A percentile compares a stretch with the other conserved stretches of the same genome.
Evolutionary conservation across 2,797 vertebrate species (phyloP).

Genomic region (Chelon auratus): DNA sequence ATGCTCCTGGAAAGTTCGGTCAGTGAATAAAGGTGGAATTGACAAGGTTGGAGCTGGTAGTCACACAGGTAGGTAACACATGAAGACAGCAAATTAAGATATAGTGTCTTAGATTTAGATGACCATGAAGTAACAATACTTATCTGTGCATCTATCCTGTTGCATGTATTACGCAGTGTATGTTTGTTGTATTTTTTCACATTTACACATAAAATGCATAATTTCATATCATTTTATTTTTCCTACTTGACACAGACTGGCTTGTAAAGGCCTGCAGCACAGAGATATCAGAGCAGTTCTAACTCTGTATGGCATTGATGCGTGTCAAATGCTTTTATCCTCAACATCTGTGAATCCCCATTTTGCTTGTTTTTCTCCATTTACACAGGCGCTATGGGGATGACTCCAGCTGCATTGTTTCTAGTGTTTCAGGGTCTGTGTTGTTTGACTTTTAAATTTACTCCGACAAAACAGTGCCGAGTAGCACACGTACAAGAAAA

Average conservation of each 20-base stretch:
- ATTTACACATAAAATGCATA: too few species aligned
- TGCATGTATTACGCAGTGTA: too few species aligned
- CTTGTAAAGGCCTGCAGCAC: background rate
- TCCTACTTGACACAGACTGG: background rate
- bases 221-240: too few species aligned
- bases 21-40: too few species aligned
- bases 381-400: background rate
- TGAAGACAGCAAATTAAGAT: too few species aligned
- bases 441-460: slow-evolving; percentile 6
- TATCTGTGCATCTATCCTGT: too few species aligned
- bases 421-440: background rate
- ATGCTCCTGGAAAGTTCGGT: too few species aligned
- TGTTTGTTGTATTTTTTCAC: too few species aligned
- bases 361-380: slow-evolving; percentile 2
- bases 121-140: too few species aligned
- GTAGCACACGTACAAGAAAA: slow-evolving; percentile 18
- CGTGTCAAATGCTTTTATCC: background rate
- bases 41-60: too few species aligned
- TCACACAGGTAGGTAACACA: too few species aligned
- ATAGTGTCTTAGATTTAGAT: too few species aligned
- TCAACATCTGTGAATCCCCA: background rate
- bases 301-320: background rate
- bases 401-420: background rate
- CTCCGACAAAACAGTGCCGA: slow-evolving; percentile 14
- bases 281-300: background rate